Evolutionary conservation across 2,797 vertebrate species (phyloP).

Genomic region (Jordanella pulchra): DNA sequence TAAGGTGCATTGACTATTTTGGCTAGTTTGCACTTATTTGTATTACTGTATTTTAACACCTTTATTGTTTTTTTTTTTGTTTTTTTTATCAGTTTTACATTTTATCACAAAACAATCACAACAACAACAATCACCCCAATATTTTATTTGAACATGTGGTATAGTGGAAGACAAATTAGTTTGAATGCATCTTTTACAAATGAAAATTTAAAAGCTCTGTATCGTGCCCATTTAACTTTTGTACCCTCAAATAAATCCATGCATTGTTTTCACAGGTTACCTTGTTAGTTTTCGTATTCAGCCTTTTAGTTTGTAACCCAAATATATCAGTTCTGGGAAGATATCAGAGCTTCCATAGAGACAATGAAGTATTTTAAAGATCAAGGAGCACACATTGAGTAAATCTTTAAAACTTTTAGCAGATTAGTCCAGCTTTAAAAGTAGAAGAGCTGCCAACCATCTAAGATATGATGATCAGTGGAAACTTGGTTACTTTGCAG

Average conservation of each 20-base stretch:
- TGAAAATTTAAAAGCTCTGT: not conserved
- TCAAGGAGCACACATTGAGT: not conserved
- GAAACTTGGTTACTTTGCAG: not conserved
- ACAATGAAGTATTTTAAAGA: not conserved
- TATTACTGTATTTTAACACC: no score
- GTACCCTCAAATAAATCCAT: not conserved
- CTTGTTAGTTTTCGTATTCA: not conserved
- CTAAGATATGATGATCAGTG: not conserved
- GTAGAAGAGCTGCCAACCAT: not conserved
- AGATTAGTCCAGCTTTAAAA: not conserved
- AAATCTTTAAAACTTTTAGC: not conserved
- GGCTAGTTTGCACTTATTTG: no score
- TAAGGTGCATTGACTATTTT: slow-evolving; percentile 15
- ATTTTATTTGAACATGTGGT: not conserved
- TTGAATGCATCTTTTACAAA: not conserved
- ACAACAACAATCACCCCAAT: not conserved
- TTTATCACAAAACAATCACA: not conserved
- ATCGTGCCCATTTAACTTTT: not conserved
- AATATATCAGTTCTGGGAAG: not conserved
- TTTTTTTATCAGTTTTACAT: not conserved
- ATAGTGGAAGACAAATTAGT: not conserved
- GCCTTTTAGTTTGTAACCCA: not conserved
- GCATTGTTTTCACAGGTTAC: no score
- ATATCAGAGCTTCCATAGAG: not conserved
- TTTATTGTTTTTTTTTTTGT: not conserved